These are phyloP conservation scores for Ibycter americanus DNA, from an alignment of 2,797 vertebrate genomes.

Conservation along the genomic window DNA sequence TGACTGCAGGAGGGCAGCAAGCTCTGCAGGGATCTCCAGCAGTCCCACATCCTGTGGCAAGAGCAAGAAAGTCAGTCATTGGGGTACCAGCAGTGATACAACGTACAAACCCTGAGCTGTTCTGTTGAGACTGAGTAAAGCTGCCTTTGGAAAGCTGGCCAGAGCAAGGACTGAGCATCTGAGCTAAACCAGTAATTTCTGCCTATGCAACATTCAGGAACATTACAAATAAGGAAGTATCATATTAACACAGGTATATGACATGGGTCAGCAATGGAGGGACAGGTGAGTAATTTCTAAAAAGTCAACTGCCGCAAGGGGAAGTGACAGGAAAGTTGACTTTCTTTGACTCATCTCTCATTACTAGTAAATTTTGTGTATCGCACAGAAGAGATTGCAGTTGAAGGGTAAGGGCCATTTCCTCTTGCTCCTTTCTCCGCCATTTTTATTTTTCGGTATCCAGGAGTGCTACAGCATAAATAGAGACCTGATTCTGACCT, in stretches of 20 bases:
- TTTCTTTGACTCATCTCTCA: background rate
- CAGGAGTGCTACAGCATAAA: background rate
- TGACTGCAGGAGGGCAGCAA: constrained; percentile 82
- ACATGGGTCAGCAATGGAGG: background rate
- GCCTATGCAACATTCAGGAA: background rate
- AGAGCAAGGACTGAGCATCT: background rate
- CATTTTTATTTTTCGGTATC: background rate
- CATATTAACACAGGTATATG: background rate
- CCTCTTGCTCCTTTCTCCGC: background rate
- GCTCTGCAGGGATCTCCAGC: constrained; percentile 93
- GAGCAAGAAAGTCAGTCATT: background rate
- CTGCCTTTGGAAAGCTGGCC: background rate
- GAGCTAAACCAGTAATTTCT: background rate
- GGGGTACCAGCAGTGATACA: background rate
- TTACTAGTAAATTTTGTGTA: background rate
- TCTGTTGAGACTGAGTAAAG: background rate
- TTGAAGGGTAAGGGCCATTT: background rate
- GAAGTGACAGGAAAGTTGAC: background rate
- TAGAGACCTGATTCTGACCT: background rate
- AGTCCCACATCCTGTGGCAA: constrained; percentile 84
- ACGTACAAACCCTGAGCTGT: background rate
- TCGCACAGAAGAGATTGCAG: background rate
- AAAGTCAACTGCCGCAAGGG: background rate
- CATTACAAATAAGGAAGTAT: background rate
- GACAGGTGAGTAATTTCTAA: background rate